Evolutionary conservation across 1,140 invertebrate genomes (phyloP).

Genomic region (Bacillus rossius): DNA sequence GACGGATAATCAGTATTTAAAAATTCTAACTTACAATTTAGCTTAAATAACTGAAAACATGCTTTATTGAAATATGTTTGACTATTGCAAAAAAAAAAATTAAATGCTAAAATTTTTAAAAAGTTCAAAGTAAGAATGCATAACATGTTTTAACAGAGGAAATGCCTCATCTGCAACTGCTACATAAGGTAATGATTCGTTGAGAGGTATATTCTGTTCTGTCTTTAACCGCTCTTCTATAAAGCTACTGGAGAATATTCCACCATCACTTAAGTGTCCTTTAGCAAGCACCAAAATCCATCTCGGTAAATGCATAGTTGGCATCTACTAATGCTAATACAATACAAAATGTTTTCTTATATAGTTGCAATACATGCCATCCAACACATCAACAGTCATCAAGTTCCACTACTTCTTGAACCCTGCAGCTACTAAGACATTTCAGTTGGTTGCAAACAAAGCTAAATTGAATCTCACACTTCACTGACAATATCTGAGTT

Average conservation of each 20-base stretch:
- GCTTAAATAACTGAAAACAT: no score
- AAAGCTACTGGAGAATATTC: slow-evolving; percentile 31
- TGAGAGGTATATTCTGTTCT: slow-evolving; percentile 26
- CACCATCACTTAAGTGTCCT: slow-evolving; percentile 39
- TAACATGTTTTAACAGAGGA: slow-evolving; percentile 35
- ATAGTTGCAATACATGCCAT: slow-evolving; percentile 43
- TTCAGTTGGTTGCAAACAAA: slow-evolving; percentile 3
- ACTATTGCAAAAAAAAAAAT: no score
- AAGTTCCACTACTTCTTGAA: slow-evolving; percentile 39
- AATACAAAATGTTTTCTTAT: slow-evolving; percentile 35
- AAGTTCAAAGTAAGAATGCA: slow-evolving; percentile 42
- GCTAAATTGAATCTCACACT: slow-evolving; percentile 22
- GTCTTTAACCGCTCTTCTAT: slow-evolving; percentile 22
- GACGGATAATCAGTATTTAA: no score
- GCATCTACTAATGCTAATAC: slow-evolving; percentile 44
- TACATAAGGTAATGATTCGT: slow-evolving; percentile 27
- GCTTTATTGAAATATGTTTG: no score
- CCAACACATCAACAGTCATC: slow-evolving; percentile 38
- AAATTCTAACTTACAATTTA: no score
- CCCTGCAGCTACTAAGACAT: slow-evolving; percentile 21
- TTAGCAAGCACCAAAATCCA: slow-evolving; percentile 41
- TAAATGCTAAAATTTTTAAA: no score
- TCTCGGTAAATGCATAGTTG: slow-evolving; percentile 44
- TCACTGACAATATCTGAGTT: slow-evolving; percentile 25
- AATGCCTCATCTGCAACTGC: slow-evolving; percentile 41